Percentiles rank a stretch among this genome's conserved stretches.
phyloP scores from a whole-genome alignment of 2,113 vertebrate species.

The Loxodonta africana region DNA sequence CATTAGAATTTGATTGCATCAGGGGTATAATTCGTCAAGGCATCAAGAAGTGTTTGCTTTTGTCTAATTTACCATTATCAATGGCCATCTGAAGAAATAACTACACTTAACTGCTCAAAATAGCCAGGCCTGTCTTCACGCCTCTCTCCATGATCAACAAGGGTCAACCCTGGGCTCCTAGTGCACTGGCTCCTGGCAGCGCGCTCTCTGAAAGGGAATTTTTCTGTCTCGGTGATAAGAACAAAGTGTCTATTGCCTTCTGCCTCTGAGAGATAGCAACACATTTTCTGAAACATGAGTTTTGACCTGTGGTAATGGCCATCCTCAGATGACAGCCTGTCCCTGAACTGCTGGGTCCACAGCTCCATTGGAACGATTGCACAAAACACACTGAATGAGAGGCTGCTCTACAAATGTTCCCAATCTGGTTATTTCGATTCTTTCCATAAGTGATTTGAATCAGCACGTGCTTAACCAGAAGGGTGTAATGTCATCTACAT shows the following conservation, averaged over 20 bases:
- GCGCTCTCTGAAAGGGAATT: conserved; percentile 11
- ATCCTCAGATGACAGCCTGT: neutral
- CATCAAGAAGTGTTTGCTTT: neutral
- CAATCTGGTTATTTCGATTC: neutral
- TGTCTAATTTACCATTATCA: conserved; percentile 21
- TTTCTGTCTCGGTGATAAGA: conserved; percentile 55
- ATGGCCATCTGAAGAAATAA: neutral
- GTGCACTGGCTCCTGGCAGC: neutral
- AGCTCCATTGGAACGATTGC: neutral
- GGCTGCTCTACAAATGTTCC: neutral
- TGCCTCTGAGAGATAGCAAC: conserved; percentile 4
- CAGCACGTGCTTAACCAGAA: neutral
- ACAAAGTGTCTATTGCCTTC: neutral
- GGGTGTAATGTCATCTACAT: neutral
- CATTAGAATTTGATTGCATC: neutral
- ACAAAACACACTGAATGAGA: neutral
- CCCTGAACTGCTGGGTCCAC: neutral
- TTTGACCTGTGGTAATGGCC: conserved; percentile 57
- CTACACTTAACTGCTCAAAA: conserved; percentile 13
- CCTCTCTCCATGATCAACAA: neutral
- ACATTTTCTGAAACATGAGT: neutral
- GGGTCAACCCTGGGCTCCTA: neutral
- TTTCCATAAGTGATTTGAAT: conserved; percentile 4
- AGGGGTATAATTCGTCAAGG: neutral
- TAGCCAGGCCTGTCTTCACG: neutral